phyloP scores from a whole-genome alignment of 2,113 vertebrate genomes.

The Ctenomys sociabilis region DNA sequence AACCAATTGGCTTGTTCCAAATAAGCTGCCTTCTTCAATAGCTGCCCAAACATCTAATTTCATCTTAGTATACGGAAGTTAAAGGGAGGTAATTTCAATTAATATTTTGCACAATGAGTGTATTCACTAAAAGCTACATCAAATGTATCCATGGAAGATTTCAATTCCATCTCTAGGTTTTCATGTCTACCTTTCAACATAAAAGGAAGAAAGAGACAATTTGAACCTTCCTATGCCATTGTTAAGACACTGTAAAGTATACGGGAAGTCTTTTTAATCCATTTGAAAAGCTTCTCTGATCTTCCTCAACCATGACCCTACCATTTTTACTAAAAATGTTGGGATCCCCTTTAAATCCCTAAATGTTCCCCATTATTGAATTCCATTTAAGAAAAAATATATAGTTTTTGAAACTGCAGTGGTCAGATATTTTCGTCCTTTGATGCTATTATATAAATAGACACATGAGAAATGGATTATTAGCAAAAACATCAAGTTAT shows the following conservation, averaged over 20 bases:
- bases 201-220: not conserved
- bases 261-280: slow-evolving; percentile 68
- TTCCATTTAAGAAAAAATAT: slow-evolving; percentile 74
- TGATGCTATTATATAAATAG: slow-evolving; percentile 80
- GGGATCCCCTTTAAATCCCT: slow-evolving; percentile 64
- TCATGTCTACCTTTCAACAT: slow-evolving; percentile 38
- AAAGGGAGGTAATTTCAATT: not conserved
- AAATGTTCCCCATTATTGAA: slow-evolving; percentile 59
- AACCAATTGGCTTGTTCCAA: not conserved
- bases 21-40: slow-evolving; percentile 36
- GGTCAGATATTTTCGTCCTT: slow-evolving; percentile 71
- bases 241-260: slow-evolving; percentile 69
- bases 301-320: slow-evolving; percentile 68
- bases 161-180: slow-evolving; percentile 56
- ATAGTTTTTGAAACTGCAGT: slow-evolving; percentile 64
- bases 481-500: slow-evolving; percentile 65
- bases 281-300: slow-evolving; percentile 75
- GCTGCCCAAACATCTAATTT: slow-evolving; percentile 10
- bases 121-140: not conserved
- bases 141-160: slow-evolving; percentile 10
- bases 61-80: not conserved
- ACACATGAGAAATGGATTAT: slow-evolving; percentile 79
- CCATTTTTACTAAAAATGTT: slow-evolving; percentile 79
- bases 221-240: slow-evolving; percentile 33
- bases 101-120: not conserved